Percentiles rank a stretch among this genome's conserved stretches.
phyloP scores from a whole-genome alignment of 2,113 vertebrate species.

The Caretta caretta region DNA sequence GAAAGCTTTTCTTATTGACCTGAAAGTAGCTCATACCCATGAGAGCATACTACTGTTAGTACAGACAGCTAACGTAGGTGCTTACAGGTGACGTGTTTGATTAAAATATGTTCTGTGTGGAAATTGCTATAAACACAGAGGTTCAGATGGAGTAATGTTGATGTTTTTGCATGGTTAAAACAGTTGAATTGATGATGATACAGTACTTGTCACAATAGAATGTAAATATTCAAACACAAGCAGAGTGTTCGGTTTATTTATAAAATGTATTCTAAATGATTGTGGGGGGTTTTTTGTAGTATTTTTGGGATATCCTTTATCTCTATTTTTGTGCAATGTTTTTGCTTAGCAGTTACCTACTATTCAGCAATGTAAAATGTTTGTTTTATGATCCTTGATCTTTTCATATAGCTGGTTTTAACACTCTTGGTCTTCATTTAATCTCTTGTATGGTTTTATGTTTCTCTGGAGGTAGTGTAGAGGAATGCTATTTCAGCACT shows the following conservation, averaged over 20 bases:
- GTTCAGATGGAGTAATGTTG: neutral
- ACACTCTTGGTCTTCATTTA: neutral
- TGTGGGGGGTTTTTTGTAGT: neutral
- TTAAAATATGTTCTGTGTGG: neutral
- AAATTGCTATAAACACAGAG: neutral
- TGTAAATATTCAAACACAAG: neutral
- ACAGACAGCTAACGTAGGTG: neutral
- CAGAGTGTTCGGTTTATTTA: neutral
- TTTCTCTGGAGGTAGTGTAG: neutral
- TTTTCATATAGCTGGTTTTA: neutral
- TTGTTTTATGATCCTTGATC: neutral
- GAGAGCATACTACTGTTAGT: neutral
- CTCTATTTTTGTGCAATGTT: neutral
- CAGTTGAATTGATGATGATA: neutral
- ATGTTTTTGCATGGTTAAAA: neutral
- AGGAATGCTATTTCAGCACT: neutral
- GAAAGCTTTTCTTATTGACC: fast-evolving
- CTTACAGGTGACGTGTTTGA: neutral
- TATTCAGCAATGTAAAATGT: neutral
- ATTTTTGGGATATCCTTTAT: neutral
- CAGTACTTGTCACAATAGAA: neutral
- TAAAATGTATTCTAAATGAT: neutral
- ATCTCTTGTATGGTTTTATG: neutral
- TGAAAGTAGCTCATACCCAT: neutral
- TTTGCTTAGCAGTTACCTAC: neutral